These are phyloP conservation scores for Acrobasis consociella DNA, from an alignment of 2,888 invertebrate species.

Conservation along the genomic window DNA sequence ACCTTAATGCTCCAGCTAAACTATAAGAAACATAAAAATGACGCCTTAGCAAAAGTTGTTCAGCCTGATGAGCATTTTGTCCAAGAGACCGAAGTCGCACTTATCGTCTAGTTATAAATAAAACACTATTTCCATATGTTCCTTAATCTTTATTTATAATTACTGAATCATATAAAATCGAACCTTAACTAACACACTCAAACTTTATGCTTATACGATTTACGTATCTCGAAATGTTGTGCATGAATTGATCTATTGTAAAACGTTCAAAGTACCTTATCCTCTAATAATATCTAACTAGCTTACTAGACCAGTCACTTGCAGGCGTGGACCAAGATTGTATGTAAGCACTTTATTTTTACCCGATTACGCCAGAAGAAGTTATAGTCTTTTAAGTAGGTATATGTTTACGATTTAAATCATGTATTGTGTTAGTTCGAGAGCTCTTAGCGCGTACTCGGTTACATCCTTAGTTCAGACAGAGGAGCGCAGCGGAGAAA, in stretches of 20 bases:
- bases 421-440: too few relatives aligned
- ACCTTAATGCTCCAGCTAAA: too few relatives aligned
- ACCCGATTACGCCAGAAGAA: too few relatives aligned
- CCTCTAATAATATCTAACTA: conserved; percentile 1
- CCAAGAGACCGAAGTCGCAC: neutral
- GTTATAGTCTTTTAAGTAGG: too few relatives aligned
- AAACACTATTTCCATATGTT: conserved; percentile 29
- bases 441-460: too few relatives aligned
- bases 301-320: neutral
- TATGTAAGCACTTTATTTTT: too few relatives aligned
- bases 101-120: conserved; percentile 26
- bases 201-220: conserved; percentile 35
- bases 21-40: too few relatives aligned
- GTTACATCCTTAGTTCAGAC: too few relatives aligned
- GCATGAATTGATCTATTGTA: conserved; percentile 33
- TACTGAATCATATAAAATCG: conserved; percentile 48
- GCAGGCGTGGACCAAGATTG: neutral
- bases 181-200: conserved; percentile 37
- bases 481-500: too few relatives aligned
- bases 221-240: conserved; percentile 43
- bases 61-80: too few relatives aligned
- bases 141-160: conserved; percentile 40
- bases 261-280: conserved; percentile 32
- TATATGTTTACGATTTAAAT: too few relatives aligned
- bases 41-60: too few relatives aligned